These are phyloP conservation scores for Smutsia gigantea DNA, from an alignment of 2,797 vertebrate genomes.

Conservation along the genomic window DNA sequence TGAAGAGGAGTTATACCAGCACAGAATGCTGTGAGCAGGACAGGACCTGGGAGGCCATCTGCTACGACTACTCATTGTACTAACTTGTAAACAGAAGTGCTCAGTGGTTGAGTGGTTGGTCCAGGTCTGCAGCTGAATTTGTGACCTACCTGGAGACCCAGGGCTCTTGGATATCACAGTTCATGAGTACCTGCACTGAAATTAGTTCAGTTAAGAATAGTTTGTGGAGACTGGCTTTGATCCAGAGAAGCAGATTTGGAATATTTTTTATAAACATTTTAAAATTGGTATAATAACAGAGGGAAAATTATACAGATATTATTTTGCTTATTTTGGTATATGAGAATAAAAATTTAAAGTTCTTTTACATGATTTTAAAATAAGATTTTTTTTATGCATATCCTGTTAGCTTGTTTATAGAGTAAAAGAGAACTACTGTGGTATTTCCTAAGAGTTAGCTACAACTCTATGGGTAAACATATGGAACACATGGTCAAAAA, in stretches of 20 bases:
- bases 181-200: not conserved
- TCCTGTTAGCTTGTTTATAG: conserved; percentile 11
- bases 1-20: not conserved
- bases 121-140: not conserved
- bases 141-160: not conserved
- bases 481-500: not conserved
- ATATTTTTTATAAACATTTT: conserved; percentile 2
- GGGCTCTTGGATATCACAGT: not conserved
- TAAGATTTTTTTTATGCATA: conserved; percentile 17
- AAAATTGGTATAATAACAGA: not conserved
- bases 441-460: conserved; percentile 34
- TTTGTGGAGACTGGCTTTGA: not conserved
- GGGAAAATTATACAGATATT: conserved; percentile 40
- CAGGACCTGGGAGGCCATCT: not conserved
- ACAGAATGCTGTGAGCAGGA: not conserved
- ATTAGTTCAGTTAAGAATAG: conserved; percentile 24
- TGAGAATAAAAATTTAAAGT: conserved; percentile 34
- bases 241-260: not conserved
- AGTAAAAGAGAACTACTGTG: not conserved
- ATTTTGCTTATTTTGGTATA: conserved; percentile 21
- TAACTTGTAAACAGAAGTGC: not conserved
- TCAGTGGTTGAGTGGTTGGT: not conserved
- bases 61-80: not conserved
- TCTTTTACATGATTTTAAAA: not conserved
- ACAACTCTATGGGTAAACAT: not conserved